A percentile compares a stretch with the other conserved stretches of the same genome.
Conservation (phyloP, 2,797 vertebrate genomes). For the Sorex maritimensis region DNA sequence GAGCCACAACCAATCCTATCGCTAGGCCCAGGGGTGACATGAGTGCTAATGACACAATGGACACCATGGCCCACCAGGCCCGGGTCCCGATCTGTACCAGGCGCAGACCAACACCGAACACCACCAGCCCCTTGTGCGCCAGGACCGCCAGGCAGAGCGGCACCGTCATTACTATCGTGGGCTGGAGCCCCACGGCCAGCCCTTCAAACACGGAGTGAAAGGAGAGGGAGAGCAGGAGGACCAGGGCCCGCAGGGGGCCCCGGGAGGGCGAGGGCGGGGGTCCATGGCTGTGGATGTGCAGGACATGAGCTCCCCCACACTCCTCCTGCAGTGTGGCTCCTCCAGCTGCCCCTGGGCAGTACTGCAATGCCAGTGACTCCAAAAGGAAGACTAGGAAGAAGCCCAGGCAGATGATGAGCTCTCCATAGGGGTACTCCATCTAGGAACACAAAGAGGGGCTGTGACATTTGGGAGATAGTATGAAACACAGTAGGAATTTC, state of each 20-base stretch:
- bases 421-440: slow-evolving; percentile 93
- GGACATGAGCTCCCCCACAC: not conserved
- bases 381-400: slow-evolving; percentile 95
- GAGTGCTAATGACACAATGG: slow-evolving; percentile 92
- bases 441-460: slow-evolving; percentile 77
- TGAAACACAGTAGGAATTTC: no score
- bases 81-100: slow-evolving; percentile 92
- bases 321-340: slow-evolving; percentile 42
- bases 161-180: slow-evolving; percentile 92
- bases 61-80: slow-evolving; percentile 90
- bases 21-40: slow-evolving; percentile 95
- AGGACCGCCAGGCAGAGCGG: slow-evolving; percentile 95
- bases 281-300: slow-evolving; percentile 83
- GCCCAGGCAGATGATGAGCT: slow-evolving; percentile 95
- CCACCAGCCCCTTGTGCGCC: slow-evolving; percentile 96
- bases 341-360: slow-evolving; percentile 85
- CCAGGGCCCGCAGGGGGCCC: slow-evolving; percentile 94
- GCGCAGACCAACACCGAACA: slow-evolving; percentile 95
- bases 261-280: slow-evolving; percentile 84
- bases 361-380: slow-evolving; percentile 92
- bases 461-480: no score
- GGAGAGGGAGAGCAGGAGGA: slow-evolving; percentile 96
- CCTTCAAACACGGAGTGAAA: slow-evolving; percentile 96
- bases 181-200: slow-evolving; percentile 95
- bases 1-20: slow-evolving; percentile 93